Percentiles rank a stretch among this genome's conserved stretches.
phyloP scores from a whole-genome alignment of 1,140 invertebrate genomes.

The Caenorhabditis tropicalis region DNA sequence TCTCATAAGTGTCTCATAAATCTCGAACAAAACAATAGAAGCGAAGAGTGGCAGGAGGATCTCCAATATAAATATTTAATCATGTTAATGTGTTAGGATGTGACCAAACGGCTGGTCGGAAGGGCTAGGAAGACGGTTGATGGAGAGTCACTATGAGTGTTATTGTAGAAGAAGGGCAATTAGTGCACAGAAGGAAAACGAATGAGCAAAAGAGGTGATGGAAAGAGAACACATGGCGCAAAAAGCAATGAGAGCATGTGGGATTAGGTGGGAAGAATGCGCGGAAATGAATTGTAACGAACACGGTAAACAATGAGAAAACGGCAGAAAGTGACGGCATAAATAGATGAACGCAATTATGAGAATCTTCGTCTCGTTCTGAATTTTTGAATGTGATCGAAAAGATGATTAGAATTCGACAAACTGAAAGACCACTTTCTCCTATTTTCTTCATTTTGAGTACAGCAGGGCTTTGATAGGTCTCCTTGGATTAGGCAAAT shows the following conservation, averaged over 20 bases:
- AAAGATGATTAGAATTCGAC: too few species aligned
- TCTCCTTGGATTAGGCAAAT: not conserved
- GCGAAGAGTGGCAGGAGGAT: not conserved
- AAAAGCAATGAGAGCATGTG: slow-evolving; percentile 37
- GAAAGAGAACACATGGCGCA: slow-evolving; percentile 36
- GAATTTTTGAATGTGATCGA: too few species aligned
- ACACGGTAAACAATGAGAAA: slow-evolving; percentile 23
- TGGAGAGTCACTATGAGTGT: not conserved
- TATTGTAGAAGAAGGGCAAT: slow-evolving; percentile 39
- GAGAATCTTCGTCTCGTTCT: too few species aligned
- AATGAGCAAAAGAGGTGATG: slow-evolving; percentile 11
- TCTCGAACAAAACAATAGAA: slow-evolving; percentile 20
- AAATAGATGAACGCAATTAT: too few species aligned
- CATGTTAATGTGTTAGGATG: slow-evolving; percentile 19
- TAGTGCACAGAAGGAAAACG: not conserved
- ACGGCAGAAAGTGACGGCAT: not conserved
- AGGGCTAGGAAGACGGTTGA: not conserved
- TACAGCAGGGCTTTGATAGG: not conserved
- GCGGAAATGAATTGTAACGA: slow-evolving; percentile 35
- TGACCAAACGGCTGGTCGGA: slow-evolving; percentile 14
- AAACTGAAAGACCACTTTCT: too few species aligned
- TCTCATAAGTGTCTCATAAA: slow-evolving; percentile 6
- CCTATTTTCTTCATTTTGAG: too few species aligned
- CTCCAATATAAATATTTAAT: slow-evolving; percentile 15
- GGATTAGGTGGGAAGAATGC: slow-evolving; percentile 44